phyloP scores from a whole-genome alignment of 2,888 invertebrate genomes.

The Steromphala cineraria region DNA sequence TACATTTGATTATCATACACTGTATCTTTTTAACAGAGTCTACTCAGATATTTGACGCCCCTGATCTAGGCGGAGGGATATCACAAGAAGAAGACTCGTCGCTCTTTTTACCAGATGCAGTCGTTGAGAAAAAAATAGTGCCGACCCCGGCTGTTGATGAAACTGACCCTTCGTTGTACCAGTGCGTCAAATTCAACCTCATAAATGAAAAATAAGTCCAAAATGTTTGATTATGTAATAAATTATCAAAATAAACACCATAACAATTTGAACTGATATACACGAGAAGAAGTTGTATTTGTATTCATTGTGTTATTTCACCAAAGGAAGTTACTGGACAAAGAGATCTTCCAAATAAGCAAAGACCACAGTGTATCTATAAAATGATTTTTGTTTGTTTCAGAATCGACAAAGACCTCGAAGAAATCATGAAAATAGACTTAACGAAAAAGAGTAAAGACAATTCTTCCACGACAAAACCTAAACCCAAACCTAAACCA shows the following conservation, averaged over 20 bases:
- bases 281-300: too few species aligned
- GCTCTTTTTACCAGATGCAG: constrained; percentile 34
- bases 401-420: constrained; percentile 58
- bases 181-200: not conserved
- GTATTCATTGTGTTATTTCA: too few species aligned
- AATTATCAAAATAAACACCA: too few species aligned
- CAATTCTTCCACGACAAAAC: not conserved
- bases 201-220: too few species aligned
- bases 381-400: not conserved
- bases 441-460: constrained; percentile 18
- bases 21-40: not conserved
- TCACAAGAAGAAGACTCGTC: constrained; percentile 52
- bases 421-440: constrained; percentile 38
- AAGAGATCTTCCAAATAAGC: too few species aligned
- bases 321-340: too few species aligned
- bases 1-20: not conserved
- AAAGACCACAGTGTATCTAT: too few species aligned
- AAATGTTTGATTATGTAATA: too few species aligned
- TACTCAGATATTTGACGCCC: constrained; percentile 57
- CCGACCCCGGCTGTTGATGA: not conserved
- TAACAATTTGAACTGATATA: too few species aligned
- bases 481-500: constrained; percentile 13
- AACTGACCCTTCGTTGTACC: not conserved
- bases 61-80: constrained; percentile 55
- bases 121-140: not conserved